Conservation (phyloP, 2,113 vertebrate species). For the Thalassarche chlororhynchos region DNA sequence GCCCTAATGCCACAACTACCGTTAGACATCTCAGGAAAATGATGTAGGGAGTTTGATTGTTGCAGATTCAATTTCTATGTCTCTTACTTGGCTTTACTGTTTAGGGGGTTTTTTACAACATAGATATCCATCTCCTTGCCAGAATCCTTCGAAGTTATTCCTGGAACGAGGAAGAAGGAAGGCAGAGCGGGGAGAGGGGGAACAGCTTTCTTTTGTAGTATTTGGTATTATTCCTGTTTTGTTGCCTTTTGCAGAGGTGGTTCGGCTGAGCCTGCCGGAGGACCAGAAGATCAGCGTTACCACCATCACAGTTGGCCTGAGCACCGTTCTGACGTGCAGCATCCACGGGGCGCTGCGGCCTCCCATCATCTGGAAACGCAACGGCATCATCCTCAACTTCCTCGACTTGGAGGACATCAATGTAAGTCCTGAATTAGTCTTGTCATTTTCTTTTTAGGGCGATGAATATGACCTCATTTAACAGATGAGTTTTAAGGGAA, state of each 20-base stretch:
- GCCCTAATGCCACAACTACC: neutral
- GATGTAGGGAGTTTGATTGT: neutral
- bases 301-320: slow-evolving; percentile 91
- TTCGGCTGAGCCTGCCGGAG: slow-evolving; percentile 85
- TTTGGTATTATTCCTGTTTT: neutral
- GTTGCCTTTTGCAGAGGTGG: slow-evolving; percentile 83
- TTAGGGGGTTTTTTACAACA: neutral
- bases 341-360: slow-evolving; percentile 88
- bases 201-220: neutral
- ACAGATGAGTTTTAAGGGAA: neutral
- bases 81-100: neutral
- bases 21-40: neutral
- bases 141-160: neutral
- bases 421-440: slow-evolving; percentile 67
- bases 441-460: neutral
- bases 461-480: neutral
- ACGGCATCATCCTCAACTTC: slow-evolving; percentile 89
- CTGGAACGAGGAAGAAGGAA: neutral
- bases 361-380: slow-evolving; percentile 93
- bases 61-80: neutral
- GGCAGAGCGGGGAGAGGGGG: neutral
- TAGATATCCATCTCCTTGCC: neutral
- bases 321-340: slow-evolving; percentile 86
- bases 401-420: slow-evolving; percentile 94
- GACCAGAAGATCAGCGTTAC: slow-evolving; percentile 82